Conservation (phyloP, 2,888 invertebrate genomes). For the Limulus polyphemus region DNA sequence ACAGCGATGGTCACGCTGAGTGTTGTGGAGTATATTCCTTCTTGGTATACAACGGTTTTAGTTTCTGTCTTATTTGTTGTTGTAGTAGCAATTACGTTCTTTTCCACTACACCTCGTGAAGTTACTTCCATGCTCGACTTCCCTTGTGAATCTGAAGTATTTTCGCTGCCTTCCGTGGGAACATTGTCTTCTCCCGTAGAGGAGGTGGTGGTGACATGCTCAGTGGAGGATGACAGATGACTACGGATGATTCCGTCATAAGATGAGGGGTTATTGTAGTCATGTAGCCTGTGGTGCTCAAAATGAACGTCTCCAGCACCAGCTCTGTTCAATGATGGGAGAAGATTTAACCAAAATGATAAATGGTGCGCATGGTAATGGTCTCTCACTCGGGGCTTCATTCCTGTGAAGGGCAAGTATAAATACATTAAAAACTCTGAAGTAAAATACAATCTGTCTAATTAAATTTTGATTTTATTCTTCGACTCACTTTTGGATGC, state of each 20-base stretch:
- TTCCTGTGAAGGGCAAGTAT: constrained; percentile 42
- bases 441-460: too few relatives aligned
- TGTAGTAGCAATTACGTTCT: too few relatives aligned
- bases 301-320: constrained; percentile 12
- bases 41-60: constrained; percentile 1
- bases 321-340: constrained; percentile 57
- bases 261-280: constrained; percentile 68
- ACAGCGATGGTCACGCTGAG: constrained; percentile 83
- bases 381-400: constrained; percentile 77
- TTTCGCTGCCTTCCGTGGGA: too few relatives aligned
- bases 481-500: too few relatives aligned
- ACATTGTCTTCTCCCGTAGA: too few relatives aligned
- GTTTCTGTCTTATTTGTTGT: too few relatives aligned
- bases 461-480: too few relatives aligned
- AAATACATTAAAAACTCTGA: background rate
- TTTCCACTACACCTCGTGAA: too few relatives aligned
- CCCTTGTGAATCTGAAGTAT: too few relatives aligned
- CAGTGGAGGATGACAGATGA: too few relatives aligned
- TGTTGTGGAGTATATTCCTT: constrained; percentile 60
- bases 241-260: constrained; percentile 73
- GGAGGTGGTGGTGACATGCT: too few relatives aligned
- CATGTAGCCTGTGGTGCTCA: constrained; percentile 48
- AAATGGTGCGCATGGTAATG: constrained; percentile 90
- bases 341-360: constrained; percentile 87
- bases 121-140: too few relatives aligned